phyloP scores from a whole-genome alignment of 2,888 invertebrate genomes.

The Acanthoscelides obtectus region DNA sequence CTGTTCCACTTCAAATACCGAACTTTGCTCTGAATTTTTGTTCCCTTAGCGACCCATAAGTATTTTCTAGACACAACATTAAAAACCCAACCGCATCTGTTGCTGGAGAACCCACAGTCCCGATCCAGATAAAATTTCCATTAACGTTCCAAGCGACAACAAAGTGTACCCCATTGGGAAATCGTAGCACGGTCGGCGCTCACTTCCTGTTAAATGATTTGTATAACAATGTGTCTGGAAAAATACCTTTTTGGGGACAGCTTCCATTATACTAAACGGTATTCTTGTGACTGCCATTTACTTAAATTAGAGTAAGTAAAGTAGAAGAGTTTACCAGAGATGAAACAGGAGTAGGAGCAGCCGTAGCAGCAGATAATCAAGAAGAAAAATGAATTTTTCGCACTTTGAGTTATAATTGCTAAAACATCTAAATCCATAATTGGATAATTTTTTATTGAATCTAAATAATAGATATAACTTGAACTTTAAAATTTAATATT shows the following conservation, averaged over 20 bases:
- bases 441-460: no score
- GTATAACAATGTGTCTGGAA: not conserved
- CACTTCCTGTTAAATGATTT: not conserved
- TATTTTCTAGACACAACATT: not conserved
- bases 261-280: not conserved
- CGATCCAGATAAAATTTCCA: not conserved
- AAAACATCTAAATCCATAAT: no score
- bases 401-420: no score
- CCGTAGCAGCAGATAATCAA: no score
- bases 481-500: no score
- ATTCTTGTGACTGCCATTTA: not conserved
- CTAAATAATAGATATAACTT: no score
- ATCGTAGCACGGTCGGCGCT: not conserved
- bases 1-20: no score
- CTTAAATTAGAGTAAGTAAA: no score
- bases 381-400: no score
- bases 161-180: not conserved
- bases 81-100: not conserved
- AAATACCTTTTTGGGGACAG: not conserved
- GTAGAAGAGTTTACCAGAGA: no score
- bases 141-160: not conserved
- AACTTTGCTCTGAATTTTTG: not conserved
- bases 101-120: not conserved
- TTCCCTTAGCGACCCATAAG: not conserved
- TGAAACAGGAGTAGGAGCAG: no score